Evolutionary conservation across 2,888 invertebrate genomes (phyloP).

Genomic region (Heliconius cydno): DNA sequence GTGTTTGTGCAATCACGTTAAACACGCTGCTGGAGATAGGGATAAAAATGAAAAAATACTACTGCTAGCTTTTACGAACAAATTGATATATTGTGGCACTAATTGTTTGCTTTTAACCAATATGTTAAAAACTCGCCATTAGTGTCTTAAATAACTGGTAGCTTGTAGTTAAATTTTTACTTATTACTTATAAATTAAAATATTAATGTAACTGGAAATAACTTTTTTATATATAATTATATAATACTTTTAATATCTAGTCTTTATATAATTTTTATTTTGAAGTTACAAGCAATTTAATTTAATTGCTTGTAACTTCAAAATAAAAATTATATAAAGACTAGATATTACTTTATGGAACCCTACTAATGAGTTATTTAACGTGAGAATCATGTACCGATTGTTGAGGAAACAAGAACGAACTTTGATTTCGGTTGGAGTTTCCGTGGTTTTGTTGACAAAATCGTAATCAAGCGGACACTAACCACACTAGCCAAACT

Average conservation of each 20-base stretch:
- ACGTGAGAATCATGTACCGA: background rate
- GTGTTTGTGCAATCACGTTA: constrained; percentile 46
- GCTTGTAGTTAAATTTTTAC: background rate
- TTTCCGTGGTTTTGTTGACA: constrained; percentile 21
- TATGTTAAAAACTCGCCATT: background rate
- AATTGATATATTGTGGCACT: constrained; percentile 1
- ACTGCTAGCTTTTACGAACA: background rate
- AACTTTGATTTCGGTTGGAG: constrained; percentile 10
- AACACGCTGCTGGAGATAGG: constrained; percentile 29
- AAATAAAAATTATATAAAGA: background rate
- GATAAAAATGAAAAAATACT: constrained; percentile 5
- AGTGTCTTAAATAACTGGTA: background rate
- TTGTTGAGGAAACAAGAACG: constrained; percentile 19
- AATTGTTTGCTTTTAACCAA: background rate
- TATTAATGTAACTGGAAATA: background rate
- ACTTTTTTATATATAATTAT: no score
- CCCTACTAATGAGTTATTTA: background rate
- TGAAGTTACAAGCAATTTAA: no score
- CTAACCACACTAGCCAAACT: constrained; percentile 14
- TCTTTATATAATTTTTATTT: no score
- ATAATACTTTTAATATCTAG: no score
- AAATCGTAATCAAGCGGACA: constrained; percentile 20
- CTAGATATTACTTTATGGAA: background rate
- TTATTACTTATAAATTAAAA: background rate
- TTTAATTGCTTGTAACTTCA: background rate